Evolutionary conservation across 1,140 invertebrate genomes (phyloP), one percentile per base, ranked within the genome.

Genomic region (Cepaea nemoralis): DNA sequence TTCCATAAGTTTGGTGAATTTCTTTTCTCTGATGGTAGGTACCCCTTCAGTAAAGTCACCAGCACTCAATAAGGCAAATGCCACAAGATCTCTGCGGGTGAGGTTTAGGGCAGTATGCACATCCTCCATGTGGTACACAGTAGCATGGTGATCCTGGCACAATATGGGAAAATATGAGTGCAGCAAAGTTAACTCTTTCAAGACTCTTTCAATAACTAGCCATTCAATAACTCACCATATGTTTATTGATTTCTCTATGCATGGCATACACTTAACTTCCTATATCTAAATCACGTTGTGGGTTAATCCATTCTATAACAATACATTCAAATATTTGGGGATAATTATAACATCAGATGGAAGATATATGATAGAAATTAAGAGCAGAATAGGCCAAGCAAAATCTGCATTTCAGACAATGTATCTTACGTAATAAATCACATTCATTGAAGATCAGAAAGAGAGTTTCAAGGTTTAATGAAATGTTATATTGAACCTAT

Each of bases 11-110:
- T 77, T 35, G 12, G 50, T 5, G 39, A 77, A 77, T 27, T 31
- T 77, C 33, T 66, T 77, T 31, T 77, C 59, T 63, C 75, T 35
- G 14, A 77, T 39, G 40, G 16, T 42, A 35, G 48, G 75, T 27
- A 77, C 75, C 12, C 75, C 75, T 37, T 77, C 75, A 63, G 2
- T 37, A 12, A 77, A 77, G 42, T 77, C 55, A 39, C 75, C 75
- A 8, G 24, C 14, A 50, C 55, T 77, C 48, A 77, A 31, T 31
- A 77, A 42, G n/a, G 75, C 75, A 77, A 59, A 77, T 5, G 42
- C 75, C 33, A 77, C 37, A 35, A 77, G 50, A 42, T 77, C 75
- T 39, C 59, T 77, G 6, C 24, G n/a, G 0, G 75, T 77, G 1
- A 77, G 75, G n/a, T 42, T 42, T 22, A 77, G 35, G 27, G 24